phyloP scores from a whole-genome alignment of 2,888 invertebrate genomes.

The Trimorus sp. region DNA sequence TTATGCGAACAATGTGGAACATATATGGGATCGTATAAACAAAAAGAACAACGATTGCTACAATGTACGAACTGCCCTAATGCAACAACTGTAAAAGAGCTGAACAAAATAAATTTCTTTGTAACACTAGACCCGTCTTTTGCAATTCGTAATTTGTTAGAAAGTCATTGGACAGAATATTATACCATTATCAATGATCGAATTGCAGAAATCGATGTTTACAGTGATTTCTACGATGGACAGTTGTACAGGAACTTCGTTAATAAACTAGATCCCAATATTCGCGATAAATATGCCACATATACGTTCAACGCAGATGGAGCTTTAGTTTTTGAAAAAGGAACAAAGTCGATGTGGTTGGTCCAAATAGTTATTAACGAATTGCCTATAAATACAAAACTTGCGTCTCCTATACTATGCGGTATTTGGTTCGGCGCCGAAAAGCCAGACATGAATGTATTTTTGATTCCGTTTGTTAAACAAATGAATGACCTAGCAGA shows the following conservation, averaged over 20 bases:
- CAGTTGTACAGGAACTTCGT: constrained; percentile 46
- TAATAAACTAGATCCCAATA: constrained; percentile 20
- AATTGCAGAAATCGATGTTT: no score
- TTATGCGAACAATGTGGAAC: constrained; percentile 43
- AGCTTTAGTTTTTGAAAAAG: constrained; percentile 12
- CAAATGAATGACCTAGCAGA: no score
- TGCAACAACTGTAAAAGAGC: constrained; percentile 12
- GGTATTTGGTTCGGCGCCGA: not conserved
- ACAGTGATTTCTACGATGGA: constrained; percentile 49
- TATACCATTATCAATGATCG: no score
- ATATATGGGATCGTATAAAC: constrained; percentile 17
- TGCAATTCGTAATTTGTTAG: constrained; percentile 26
- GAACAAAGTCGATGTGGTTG: not conserved
- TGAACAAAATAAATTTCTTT: constrained; percentile 34
- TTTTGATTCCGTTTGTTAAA: no score
- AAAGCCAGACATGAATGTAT: constrained; percentile 33
- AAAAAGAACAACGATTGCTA: constrained; percentile 5
- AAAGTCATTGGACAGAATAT: constrained; percentile 19
- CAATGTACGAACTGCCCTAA: constrained; percentile 14
- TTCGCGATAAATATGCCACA: constrained; percentile 25
- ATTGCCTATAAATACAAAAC: no score
- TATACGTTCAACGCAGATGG: constrained; percentile 37
- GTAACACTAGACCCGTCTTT: constrained; percentile 21
- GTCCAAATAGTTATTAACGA: no score
- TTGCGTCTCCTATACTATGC: not conserved